Evolutionary conservation across 2,888 invertebrate genomes (phyloP).

Genomic region (Bibio marci): DNA sequence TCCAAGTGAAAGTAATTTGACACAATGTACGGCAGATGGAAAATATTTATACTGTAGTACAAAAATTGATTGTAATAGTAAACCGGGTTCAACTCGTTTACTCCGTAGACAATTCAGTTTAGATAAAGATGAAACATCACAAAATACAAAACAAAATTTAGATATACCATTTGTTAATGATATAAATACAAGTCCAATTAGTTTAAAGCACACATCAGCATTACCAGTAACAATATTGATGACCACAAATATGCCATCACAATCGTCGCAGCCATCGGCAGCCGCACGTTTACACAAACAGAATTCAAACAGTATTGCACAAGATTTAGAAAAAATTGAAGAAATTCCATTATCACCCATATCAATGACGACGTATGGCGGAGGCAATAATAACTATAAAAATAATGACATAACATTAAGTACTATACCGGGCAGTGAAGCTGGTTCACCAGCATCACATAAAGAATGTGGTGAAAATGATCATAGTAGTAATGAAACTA

Average conservation of each 20-base stretch:
- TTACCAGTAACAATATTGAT: slow-evolving; percentile 25
- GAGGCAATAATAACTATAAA: not conserved
- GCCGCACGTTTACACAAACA: slow-evolving; percentile 37
- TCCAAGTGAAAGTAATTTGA: slow-evolving; percentile 37
- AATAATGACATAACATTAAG: slow-evolving; percentile 1
- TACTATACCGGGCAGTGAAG: slow-evolving; percentile 3
- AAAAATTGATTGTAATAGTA: slow-evolving; percentile 19
- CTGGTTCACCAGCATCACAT: slow-evolving; percentile 3
- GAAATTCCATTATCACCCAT: slow-evolving; percentile 39
- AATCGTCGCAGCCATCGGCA: not conserved
- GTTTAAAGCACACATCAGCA: slow-evolving; percentile 10
- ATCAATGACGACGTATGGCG: slow-evolving; percentile 15
- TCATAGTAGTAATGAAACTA: not conserved
- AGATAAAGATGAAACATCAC: slow-evolving; percentile 43
- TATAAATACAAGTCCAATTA: slow-evolving; percentile 15
- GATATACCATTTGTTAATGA: slow-evolving; percentile 10
- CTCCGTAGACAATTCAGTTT: slow-evolving; percentile 50
- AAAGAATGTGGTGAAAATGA: too few species aligned
- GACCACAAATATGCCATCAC: slow-evolving; percentile 13
- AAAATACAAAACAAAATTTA: slow-evolving; percentile 2
- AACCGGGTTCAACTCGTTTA: slow-evolving; percentile 32
- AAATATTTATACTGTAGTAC: slow-evolving; percentile 22
- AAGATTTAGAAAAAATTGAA: slow-evolving; percentile 51
- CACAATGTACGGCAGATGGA: slow-evolving; percentile 23
- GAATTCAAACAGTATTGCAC: slow-evolving; percentile 48